These are phyloP conservation scores for Eulacestoma nigropectus DNA, from an alignment of 2,113 vertebrate genomes.

Conservation along the genomic window DNA sequence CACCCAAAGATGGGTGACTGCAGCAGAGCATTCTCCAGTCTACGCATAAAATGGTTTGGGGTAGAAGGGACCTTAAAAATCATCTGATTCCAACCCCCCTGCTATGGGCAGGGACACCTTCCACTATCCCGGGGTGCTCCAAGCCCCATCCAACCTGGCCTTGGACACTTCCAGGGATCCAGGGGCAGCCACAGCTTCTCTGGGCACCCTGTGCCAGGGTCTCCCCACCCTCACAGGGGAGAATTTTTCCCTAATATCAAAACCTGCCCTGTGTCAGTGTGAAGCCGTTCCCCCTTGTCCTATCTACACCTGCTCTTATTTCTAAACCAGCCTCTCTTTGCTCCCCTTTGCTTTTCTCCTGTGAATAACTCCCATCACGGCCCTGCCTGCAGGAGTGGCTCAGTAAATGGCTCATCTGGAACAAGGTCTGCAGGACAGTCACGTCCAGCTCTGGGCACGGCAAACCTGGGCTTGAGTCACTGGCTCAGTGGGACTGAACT, in stretches of 20 bases:
- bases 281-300: background rate
- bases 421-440: background rate
- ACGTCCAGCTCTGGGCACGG: background rate
- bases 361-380: rapidly evolving
- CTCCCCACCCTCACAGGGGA: background rate
- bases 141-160: rapidly evolving
- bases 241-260: background rate
- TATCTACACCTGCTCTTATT: rapidly evolving
- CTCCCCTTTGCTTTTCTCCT: background rate
- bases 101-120: background rate
- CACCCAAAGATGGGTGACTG: background rate
- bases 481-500: background rate
- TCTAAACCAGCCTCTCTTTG: background rate
- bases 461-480: background rate
- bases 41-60: background rate
- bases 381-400: background rate
- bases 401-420: background rate
- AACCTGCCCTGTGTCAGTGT: background rate
- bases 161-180: background rate
- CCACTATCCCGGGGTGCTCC: background rate
- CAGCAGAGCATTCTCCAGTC: background rate
- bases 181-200: background rate
- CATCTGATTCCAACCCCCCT: background rate
- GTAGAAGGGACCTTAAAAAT: background rate
- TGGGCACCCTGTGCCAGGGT: background rate